Evolutionary conservation across 2,113 vertebrate species (phyloP).

Genomic region (Nettapus auritus): DNA sequence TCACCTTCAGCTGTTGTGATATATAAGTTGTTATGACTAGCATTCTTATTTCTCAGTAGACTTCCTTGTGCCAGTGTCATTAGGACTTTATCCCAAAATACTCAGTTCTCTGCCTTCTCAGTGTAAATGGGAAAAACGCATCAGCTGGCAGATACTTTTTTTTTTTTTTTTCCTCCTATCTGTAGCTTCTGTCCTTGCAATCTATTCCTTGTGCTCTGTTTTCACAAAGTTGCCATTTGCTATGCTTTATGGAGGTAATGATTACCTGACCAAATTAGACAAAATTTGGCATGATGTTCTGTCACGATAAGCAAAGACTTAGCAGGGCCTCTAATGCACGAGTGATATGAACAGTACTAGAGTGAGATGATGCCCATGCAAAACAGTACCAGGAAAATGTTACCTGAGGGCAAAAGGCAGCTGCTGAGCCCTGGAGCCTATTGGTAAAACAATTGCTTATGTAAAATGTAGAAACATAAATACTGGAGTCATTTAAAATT

Average conservation of each 20-base stretch:
- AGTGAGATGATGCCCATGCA: background rate
- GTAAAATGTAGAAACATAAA: background rate
- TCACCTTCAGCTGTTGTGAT: background rate
- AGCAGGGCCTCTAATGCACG: background rate
- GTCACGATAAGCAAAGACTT: background rate
- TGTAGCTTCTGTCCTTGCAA: background rate
- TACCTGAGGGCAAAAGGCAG: background rate
- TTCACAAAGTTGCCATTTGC: background rate
- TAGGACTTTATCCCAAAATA: background rate
- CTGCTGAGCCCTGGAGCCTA: background rate
- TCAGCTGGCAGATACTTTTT: fast-evolving
- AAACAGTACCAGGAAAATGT: background rate
- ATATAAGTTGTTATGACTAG: background rate
- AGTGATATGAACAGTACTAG: background rate
- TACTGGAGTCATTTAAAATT: background rate
- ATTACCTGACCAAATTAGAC: background rate
- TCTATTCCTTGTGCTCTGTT: background rate
- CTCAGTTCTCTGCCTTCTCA: background rate
- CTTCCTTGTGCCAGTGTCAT: background rate
- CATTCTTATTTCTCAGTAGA: background rate
- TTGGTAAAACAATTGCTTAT: background rate
- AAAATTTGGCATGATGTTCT: background rate
- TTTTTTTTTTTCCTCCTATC: background rate
- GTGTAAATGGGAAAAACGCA: background rate
- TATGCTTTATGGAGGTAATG: background rate